These are phyloP conservation scores for Antechinus stuartii DNA, from an alignment of 2,113 vertebrate genomes.

Conservation along the genomic window DNA sequence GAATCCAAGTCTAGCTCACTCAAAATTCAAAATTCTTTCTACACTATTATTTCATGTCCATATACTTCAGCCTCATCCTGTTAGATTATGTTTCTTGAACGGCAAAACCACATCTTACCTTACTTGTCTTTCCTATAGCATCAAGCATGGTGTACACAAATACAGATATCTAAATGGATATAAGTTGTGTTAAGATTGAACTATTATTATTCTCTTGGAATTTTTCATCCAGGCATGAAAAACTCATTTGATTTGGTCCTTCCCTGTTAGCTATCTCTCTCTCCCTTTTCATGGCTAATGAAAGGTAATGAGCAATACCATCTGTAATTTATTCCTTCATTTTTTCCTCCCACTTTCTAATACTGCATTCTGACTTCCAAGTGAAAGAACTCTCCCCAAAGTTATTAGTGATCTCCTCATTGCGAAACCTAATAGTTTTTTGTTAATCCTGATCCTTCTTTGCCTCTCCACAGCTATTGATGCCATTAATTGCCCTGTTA, in stretches of 20 bases:
- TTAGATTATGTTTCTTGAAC: neutral
- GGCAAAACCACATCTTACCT: neutral
- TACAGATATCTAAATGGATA: too few relatives aligned
- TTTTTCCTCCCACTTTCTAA: neutral
- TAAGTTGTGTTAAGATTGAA: neutral
- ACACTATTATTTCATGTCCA: neutral
- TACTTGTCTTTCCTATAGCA: neutral
- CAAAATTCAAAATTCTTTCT: too few relatives aligned
- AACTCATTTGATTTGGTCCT: neutral
- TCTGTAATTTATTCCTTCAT: neutral
- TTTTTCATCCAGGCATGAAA: neutral
- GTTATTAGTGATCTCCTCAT: neutral
- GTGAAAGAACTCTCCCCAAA: neutral
- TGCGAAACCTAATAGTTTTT: neutral
- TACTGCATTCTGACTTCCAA: neutral
- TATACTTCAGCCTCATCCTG: neutral
- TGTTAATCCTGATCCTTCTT: neutral
- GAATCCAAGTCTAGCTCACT: neutral
- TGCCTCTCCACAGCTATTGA: neutral
- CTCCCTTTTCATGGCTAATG: neutral
- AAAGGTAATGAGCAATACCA: neutral
- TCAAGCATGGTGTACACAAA: neutral
- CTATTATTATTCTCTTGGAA: neutral
- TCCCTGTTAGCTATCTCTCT: neutral
- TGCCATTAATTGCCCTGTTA: neutral